Evolutionary conservation across 1,140 invertebrate genomes (phyloP).

Genomic region (Scaptomyza hsui): DNA sequence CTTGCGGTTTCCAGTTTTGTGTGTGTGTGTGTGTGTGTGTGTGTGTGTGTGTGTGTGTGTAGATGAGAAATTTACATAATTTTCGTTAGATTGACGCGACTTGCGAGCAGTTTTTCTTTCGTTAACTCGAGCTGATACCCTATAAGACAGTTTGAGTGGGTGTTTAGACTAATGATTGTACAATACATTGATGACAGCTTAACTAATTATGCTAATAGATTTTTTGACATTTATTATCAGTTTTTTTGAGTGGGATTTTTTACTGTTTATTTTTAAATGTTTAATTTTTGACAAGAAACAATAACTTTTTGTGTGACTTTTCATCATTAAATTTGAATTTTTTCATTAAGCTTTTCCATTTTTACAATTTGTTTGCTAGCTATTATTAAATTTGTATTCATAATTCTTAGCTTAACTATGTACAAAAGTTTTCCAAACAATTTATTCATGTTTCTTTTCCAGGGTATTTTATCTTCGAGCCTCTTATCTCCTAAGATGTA

Average conservation of each 20-base stretch:
- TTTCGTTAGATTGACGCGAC: conserved; percentile 59
- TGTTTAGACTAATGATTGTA: not conserved
- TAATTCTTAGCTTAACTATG: too few species aligned
- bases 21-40: conserved; percentile 12
- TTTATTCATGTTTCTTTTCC: not conserved
- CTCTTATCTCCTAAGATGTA: not conserved
- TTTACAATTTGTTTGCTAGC: not conserved
- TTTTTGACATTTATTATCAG: not conserved
- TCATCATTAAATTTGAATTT: too few species aligned
- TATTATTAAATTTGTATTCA: too few species aligned
- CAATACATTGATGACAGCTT: not conserved
- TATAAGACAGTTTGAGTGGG: not conserved
- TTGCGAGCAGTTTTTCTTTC: conserved; percentile 1
- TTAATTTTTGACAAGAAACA: too few species aligned
- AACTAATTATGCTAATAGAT: not conserved
- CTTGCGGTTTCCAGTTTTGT: conserved; percentile 44
- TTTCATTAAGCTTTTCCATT: too few species aligned
- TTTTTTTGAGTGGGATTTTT: not conserved
- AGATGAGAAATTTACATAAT: conserved; percentile 69
- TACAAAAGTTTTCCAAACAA: too few species aligned
- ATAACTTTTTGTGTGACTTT: too few species aligned
- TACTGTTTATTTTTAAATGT: not conserved
- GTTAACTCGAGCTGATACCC: conserved; percentile 7
- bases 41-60: conserved; percentile 17
- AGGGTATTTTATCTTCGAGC: conserved; percentile 11